A percentile compares a stretch with the other conserved stretches of the same genome.
Conservation (phyloP, 2,888 invertebrate genomes). For the Xestia ashworthii region DNA sequence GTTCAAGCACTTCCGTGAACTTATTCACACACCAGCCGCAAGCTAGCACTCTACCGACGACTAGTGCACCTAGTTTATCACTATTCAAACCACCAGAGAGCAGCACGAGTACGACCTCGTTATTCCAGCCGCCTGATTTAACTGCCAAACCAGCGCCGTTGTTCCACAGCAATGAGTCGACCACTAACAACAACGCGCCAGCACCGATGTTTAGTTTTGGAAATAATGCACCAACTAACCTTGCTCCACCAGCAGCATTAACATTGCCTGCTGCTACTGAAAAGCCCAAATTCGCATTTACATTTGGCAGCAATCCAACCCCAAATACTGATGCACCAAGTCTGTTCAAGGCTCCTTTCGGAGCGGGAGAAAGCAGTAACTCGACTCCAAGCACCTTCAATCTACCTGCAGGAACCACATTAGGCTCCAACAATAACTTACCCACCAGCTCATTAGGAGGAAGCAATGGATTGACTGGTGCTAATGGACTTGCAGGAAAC, state of each 20-base stretch:
- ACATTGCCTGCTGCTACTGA: conserved; percentile 64
- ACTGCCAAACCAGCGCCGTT: conserved; percentile 54
- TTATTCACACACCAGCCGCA: conserved; percentile 53
- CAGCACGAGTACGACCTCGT: conserved; percentile 53
- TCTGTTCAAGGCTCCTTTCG: conserved; percentile 60
- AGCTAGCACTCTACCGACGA: conserved; percentile 31
- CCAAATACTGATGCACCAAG: conserved; percentile 65
- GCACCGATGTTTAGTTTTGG: conserved; percentile 80
- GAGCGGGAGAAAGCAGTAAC: conserved; percentile 48
- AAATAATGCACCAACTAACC: conserved; percentile 55
- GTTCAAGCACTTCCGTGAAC: conserved; percentile 58
- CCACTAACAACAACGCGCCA: conserved; percentile 46
- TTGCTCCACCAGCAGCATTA: conserved; percentile 47
- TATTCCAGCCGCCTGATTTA: conserved; percentile 69
- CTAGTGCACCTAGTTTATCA: conserved; percentile 60
- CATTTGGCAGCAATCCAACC: conserved; percentile 71
- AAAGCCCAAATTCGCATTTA: conserved; percentile 80
- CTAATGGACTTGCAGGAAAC: conserved; percentile 53
- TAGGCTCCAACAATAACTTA: conserved; percentile 49
- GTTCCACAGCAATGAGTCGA: conserved; percentile 62
- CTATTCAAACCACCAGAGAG: conserved; percentile 70
- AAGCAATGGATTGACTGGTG: conserved; percentile 55
- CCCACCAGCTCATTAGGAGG: conserved; percentile 51
- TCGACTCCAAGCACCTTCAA: conserved; percentile 55
- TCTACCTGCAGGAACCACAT: conserved; percentile 50